Evolutionary conservation across 2,888 invertebrate genomes (phyloP), one percentile per base, ranked within the genome.

Genomic region (Frankliniella intonsa): DNA sequence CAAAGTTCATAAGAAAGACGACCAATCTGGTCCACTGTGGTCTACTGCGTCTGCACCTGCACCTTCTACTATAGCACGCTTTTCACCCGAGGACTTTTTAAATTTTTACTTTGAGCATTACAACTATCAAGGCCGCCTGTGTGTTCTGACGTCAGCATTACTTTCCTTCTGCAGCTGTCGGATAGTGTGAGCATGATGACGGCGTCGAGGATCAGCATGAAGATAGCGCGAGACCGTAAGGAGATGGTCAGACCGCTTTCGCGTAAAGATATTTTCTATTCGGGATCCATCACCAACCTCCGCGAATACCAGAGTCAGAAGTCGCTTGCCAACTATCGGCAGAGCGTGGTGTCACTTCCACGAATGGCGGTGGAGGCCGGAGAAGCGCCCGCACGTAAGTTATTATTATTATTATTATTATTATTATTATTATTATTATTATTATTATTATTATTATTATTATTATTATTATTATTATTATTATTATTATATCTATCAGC

Each of bases 231-330:
- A 51, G 86, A 83, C 27, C 86, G 87, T 55, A 88, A 88, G 83
- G 91, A 91, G 85, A 90, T 96, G 90, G 94, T 96, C 22, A 92
- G 97, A 25, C 98, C 98, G 5, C 89, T 98, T 89, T 97, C 97
- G 11, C 91, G 97, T 82, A 97, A 97, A 87, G 99, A 99, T 89
- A 98, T 98, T 86, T 98, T 99, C 90, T 98, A 98, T 89, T 97
- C 97, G 3, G 98, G 99, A 51, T 97, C 97, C 80, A 95, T 99
- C 49, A 91, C 94, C 83, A 96, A 98, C 89, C 91, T 99, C 85
- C 96, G 96, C 0, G 97, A 97, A 88, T 98, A 94, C 89, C 95
- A 95, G 88, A 96, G 96, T 83, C 97, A 97, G 88, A 95, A 96
- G 87, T 96, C 97, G 2, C 90, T 98, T 82, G 93, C 94, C 82